A percentile compares a stretch with the other conserved stretches of the same genome.
phyloP scores from a whole-genome alignment of 2,797 vertebrate species.

The Clarias platycephalus region DNA sequence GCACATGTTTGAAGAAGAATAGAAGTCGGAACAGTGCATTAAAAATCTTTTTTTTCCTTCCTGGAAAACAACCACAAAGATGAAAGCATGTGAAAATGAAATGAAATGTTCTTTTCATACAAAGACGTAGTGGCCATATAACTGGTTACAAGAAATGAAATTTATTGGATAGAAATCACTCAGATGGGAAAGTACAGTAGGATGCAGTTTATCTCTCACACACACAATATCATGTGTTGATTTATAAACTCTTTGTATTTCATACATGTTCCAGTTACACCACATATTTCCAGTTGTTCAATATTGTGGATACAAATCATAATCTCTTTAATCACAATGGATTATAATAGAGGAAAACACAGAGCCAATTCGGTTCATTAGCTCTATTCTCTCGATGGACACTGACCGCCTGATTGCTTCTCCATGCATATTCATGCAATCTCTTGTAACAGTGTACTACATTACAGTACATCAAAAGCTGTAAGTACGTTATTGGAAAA shows the following conservation, averaged over 20 bases:
- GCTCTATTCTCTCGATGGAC: constrained; percentile 51
- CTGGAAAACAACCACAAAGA: constrained; percentile 33
- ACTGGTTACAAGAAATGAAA: constrained; percentile 37
- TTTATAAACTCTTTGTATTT: background rate
- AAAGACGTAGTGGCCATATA: constrained; percentile 32
- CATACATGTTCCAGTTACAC: background rate
- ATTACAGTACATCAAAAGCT: constrained; percentile 49
- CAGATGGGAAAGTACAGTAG: constrained; percentile 31
- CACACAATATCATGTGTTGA: background rate
- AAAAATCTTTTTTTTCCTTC: background rate
- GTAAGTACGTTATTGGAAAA: constrained; percentile 19
- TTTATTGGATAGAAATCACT: background rate
- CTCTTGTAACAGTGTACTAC: constrained; percentile 39
- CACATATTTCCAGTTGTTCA: constrained; percentile 9
- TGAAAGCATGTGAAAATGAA: constrained; percentile 36
- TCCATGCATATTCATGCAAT: constrained; percentile 57
- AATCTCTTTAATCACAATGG: constrained; percentile 24
- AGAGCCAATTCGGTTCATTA: constrained; percentile 53
- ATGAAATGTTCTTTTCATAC: constrained; percentile 16
- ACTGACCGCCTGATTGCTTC: constrained; percentile 51
- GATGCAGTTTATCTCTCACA: constrained; percentile 9
- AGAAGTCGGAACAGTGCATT: background rate
- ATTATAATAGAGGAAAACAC: constrained; percentile 40
- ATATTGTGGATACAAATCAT: constrained; percentile 4
- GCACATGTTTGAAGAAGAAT: constrained; percentile 18